These are phyloP conservation scores for Brachypodius melanocephalos DNA, from an alignment of 2,113 vertebrate species.

Conservation along the genomic window DNA sequence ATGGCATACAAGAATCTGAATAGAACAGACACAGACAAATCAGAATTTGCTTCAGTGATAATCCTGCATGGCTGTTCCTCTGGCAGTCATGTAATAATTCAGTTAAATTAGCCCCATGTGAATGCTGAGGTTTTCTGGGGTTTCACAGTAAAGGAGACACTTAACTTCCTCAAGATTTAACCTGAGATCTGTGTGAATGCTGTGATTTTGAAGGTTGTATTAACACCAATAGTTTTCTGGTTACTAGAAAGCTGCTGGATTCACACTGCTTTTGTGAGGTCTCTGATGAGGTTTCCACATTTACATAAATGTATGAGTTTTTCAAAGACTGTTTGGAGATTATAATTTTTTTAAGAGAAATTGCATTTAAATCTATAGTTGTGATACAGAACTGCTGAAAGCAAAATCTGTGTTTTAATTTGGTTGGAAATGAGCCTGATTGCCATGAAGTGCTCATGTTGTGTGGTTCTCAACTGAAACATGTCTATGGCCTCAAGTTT, in stretches of 20 bases:
- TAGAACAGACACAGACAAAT: neutral
- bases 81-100: neutral
- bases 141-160: neutral
- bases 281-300: neutral
- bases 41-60: neutral
- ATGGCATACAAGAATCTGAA: neutral
- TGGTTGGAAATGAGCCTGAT: neutral
- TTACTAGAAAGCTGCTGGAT: neutral
- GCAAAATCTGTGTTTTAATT: neutral
- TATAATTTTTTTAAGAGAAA: neutral
- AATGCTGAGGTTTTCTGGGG: neutral
- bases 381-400: neutral
- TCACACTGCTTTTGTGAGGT: neutral
- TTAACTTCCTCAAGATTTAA: neutral
- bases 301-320: neutral
- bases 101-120: neutral
- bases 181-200: neutral
- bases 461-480: neutral
- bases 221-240: neutral
- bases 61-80: neutral
- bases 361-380: neutral
- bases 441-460: neutral
- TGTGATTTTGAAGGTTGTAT: neutral
- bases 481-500: rapidly evolving
- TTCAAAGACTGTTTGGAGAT: neutral